phyloP scores from a whole-genome alignment of 2,888 invertebrate genomes.

The Acronicta psi region DNA sequence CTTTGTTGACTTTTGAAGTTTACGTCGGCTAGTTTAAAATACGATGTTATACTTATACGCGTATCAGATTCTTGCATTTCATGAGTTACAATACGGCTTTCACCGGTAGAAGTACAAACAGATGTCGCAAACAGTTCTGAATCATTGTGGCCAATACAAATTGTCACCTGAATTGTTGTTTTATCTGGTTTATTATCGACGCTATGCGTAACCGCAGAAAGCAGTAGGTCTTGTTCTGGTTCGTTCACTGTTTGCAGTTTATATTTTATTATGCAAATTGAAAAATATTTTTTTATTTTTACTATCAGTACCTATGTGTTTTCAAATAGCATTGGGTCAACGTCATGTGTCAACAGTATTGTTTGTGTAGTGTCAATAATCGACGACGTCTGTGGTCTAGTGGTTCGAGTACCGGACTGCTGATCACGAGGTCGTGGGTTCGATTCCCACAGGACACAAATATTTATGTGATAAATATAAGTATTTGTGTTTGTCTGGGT shows the following conservation, averaged over 20 bases:
- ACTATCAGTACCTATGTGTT: too few species aligned
- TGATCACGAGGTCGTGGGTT: too few species aligned
- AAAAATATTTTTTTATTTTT: too few species aligned
- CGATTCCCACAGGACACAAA: too few species aligned
- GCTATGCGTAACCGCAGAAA: constrained; percentile 2
- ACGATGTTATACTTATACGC: constrained; percentile 21
- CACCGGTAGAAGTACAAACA: constrained; percentile 32
- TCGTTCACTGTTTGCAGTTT: not conserved
- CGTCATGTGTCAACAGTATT: too few species aligned
- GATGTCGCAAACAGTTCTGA: constrained; percentile 40
- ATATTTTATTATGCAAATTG: too few species aligned
- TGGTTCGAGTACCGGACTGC: too few species aligned
- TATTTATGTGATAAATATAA: too few species aligned
- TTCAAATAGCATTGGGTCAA: too few species aligned
- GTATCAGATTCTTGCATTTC: constrained; percentile 37
- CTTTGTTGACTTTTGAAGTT: constrained; percentile 25
- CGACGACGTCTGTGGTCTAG: too few species aligned
- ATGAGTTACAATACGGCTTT: constrained; percentile 45
- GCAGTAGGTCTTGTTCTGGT: constrained; percentile 6
- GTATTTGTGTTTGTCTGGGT: too few species aligned
- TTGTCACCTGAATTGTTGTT: constrained; percentile 30
- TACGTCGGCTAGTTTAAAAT: constrained; percentile 18
- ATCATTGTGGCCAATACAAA: constrained; percentile 38
- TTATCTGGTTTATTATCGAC: constrained; percentile 41
- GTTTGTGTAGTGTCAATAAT: too few species aligned